A percentile compares a stretch with the other conserved stretches of the same genome.
Evolutionary conservation across 1,140 invertebrate genomes (phyloP).

Genomic region (Paralvinella palmiformis): DNA sequence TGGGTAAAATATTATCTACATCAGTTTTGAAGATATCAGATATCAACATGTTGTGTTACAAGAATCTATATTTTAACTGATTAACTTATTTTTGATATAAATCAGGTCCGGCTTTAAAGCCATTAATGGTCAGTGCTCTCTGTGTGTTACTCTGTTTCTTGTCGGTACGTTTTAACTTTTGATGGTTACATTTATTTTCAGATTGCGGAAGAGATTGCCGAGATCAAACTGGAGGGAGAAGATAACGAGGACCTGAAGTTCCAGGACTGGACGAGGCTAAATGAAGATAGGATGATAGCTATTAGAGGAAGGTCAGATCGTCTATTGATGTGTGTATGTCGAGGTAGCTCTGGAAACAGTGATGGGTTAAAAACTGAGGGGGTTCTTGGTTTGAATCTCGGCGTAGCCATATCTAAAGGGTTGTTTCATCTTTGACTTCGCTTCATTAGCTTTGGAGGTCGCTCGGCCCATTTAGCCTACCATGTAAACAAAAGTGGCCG

Average conservation of each 20-base stretch:
- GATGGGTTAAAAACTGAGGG: too few species aligned
- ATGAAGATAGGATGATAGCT: constrained; percentile 22
- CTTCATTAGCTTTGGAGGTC: too few species aligned
- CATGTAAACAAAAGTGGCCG: too few species aligned
- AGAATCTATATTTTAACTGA: neutral
- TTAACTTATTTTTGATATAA: neutral
- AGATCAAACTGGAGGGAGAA: constrained; percentile 21
- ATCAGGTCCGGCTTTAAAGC: neutral
- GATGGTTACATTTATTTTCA: too few species aligned
- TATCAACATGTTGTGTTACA: neutral
- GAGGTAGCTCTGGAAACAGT: too few species aligned
- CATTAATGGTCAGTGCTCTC: neutral
- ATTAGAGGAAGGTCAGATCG: constrained; percentile 4
- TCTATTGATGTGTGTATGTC: too few species aligned
- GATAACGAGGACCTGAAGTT: constrained; percentile 24
- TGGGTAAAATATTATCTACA: neutral
- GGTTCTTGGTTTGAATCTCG: too few species aligned
- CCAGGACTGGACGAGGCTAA: constrained; percentile 21
- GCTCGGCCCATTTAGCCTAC: too few species aligned
- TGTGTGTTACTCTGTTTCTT: too few species aligned
- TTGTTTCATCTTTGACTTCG: too few species aligned
- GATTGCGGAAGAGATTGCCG: constrained; percentile 29
- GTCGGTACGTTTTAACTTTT: too few species aligned
- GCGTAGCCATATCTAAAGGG: too few species aligned
- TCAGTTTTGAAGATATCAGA: neutral